Conservation (phyloP, 2,797 vertebrate genomes). For the Martes flavigula region DNA sequence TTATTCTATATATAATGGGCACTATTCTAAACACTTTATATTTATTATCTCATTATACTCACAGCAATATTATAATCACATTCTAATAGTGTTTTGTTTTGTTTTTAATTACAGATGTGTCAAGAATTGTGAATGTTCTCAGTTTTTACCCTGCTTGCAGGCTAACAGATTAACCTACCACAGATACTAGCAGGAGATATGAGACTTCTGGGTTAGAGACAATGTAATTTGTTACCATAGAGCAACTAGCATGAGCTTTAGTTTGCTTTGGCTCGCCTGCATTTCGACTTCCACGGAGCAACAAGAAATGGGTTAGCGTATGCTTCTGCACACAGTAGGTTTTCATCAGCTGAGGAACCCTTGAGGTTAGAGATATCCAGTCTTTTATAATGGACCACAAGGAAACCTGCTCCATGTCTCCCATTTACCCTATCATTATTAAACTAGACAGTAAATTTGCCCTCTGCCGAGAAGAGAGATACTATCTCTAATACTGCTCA, state of each 20-base stretch:
- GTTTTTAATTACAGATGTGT: neutral
- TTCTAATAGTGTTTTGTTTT: neutral
- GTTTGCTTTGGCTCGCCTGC: neutral
- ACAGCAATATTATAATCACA: neutral
- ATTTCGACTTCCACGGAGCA: neutral
- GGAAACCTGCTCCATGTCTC: neutral
- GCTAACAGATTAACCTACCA: neutral
- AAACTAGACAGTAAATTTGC: neutral
- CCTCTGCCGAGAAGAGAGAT: neutral
- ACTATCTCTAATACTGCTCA: neutral
- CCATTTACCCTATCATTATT: neutral
- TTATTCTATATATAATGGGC: neutral
- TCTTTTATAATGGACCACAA: neutral
- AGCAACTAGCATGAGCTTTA: neutral
- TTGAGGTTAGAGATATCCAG: neutral
- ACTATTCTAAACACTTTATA: slow-evolving; percentile 17
- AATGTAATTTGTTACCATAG: neutral
- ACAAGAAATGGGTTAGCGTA: too few relatives aligned
- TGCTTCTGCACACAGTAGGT: neutral
- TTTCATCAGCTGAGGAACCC: neutral
- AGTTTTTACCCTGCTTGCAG: neutral
- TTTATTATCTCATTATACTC: slow-evolving; percentile 18
- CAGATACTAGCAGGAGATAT: neutral
- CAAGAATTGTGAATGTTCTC: neutral
- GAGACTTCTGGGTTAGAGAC: neutral